A percentile compares a stretch with the other conserved stretches of the same genome.
Conservation (phyloP, 1,140 invertebrate genomes). For the Ericerus pela region DNA sequence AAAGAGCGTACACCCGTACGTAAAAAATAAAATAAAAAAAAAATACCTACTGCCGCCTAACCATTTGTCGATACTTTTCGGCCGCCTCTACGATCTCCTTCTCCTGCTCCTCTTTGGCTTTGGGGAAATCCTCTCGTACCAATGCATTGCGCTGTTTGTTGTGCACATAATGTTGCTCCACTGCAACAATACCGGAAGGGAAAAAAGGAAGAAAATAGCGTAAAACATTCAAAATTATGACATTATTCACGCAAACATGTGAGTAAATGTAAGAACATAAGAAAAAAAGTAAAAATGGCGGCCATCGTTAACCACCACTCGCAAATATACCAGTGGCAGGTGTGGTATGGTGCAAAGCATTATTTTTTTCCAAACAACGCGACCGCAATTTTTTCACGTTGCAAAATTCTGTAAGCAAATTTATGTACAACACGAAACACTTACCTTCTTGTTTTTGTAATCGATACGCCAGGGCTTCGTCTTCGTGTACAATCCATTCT, state of each 20-base stretch:
- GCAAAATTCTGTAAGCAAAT: not conserved
- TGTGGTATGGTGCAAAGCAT: too few relatives aligned
- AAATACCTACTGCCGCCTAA: constrained; percentile 43
- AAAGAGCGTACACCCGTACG: not conserved
- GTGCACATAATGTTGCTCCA: constrained; percentile 63
- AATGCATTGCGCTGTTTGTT: constrained; percentile 76
- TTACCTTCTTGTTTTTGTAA: constrained; percentile 82
- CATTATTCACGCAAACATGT: not conserved
- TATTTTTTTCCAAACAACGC: too few relatives aligned
- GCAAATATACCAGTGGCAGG: too few relatives aligned
- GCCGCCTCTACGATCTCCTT: constrained; percentile 52
- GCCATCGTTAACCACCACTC: too few relatives aligned
- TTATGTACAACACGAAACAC: constrained; percentile 23
- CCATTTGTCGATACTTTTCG: constrained; percentile 42
- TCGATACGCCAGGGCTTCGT: constrained; percentile 73
- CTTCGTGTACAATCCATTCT: constrained; percentile 84
- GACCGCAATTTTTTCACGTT: too few relatives aligned
- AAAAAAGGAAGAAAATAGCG: not conserved
- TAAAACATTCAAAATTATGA: not conserved
- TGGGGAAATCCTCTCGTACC: constrained; percentile 73
- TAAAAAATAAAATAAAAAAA: not conserved
- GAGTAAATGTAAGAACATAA: not conserved
- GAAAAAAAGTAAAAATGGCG: not conserved
- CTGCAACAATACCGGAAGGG: constrained; percentile 33
- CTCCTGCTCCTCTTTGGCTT: constrained; percentile 65